These are phyloP conservation scores for Hemibagrus wyckioides DNA, from an alignment of 2,113 vertebrate species.

Conservation along the genomic window DNA sequence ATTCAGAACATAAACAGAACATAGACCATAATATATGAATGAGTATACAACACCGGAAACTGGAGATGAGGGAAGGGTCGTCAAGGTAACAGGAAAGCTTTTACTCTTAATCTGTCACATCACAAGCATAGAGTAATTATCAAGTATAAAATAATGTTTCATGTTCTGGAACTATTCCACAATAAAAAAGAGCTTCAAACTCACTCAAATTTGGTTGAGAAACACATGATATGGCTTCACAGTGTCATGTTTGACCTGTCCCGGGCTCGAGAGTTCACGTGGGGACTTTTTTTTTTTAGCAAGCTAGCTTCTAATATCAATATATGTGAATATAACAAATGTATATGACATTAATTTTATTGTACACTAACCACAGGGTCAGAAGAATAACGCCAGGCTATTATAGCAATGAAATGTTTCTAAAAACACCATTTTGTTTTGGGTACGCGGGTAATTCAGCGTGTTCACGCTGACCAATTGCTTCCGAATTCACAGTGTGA, in stretches of 20 bases:
- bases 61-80: neutral
- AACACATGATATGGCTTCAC: neutral
- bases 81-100: neutral
- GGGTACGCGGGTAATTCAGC: neutral
- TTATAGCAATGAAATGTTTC: neutral
- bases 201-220: neutral
- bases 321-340: neutral
- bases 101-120: neutral
- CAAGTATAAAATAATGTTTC: too few species aligned
- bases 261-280: neutral
- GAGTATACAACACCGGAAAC: neutral
- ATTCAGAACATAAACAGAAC: neutral
- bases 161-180: too few species aligned
- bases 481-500: constrained; percentile 4
- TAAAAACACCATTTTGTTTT: neutral
- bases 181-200: neutral
- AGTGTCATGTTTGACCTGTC: neutral
- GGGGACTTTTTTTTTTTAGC: neutral
- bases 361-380: neutral
- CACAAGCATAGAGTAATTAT: neutral
- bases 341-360: neutral
- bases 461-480: neutral
- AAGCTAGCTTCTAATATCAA: neutral
- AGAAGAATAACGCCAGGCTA: too few species aligned
- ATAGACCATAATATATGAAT: neutral